Evolutionary conservation across 2,888 invertebrate species (phyloP).

Genomic region (Morpho deidamia): DNA sequence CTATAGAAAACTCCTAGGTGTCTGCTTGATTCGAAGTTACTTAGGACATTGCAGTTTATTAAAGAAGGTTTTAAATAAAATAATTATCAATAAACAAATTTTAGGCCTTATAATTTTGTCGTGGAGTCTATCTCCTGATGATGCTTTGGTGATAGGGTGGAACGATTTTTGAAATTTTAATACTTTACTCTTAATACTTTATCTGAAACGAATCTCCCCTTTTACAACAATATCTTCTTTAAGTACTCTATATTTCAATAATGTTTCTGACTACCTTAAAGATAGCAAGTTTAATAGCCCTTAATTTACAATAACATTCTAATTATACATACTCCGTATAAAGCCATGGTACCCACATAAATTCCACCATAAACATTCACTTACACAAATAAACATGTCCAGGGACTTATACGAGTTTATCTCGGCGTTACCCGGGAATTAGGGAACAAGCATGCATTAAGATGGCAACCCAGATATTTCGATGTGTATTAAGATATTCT

Average conservation of each 20-base stretch:
- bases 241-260: background rate
- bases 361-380: slow-evolving; percentile 56
- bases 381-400: slow-evolving; percentile 71
- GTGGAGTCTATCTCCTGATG: too few species aligned
- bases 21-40: too few species aligned
- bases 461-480: slow-evolving; percentile 76
- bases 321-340: slow-evolving; percentile 16
- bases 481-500: slow-evolving; percentile 87
- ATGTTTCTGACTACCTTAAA: background rate
- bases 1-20: too few species aligned
- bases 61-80: too few species aligned
- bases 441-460: slow-evolving; percentile 73
- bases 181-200: too few species aligned
- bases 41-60: too few species aligned
- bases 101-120: too few species aligned
- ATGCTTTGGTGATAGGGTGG: too few species aligned
- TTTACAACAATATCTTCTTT: background rate
- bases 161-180: too few species aligned
- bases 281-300: background rate
- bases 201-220: background rate
- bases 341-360: slow-evolving; percentile 25
- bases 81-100: too few species aligned
- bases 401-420: slow-evolving; percentile 51
- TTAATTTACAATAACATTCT: slow-evolving; percentile 1
- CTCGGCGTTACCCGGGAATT: slow-evolving; percentile 67